Base-by-base conservation (phyloP, 2,888 invertebrate genomes). In the Volucella inanis region DNA sequence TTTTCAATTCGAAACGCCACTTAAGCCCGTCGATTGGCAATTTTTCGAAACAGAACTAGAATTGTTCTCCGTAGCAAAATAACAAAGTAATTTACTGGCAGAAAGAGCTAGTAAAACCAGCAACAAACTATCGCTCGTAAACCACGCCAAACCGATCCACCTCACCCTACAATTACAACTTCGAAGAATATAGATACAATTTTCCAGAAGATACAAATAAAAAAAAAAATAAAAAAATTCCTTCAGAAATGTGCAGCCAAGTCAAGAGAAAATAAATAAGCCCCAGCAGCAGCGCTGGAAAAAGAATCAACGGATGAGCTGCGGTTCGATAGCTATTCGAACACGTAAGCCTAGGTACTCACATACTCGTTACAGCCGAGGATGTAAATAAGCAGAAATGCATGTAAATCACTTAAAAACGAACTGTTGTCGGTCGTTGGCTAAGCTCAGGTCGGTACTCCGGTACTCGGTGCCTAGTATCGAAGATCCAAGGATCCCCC, bases 401-500 rank as follows among this genome's bases (percentile, higher is more conserved):
- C 85, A 85, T 85, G 85, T 85, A 85, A 85, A 85, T 85, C 85
- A 85, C 85, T 81, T 64, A 54, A 81, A 83, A 85, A 72, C 85
- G 81, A 85, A 85, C 85, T 81, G 62, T 81, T 85, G 85, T 72
- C 81, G 76, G 75, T 52, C 14, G 70, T 68, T 68, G 49, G 52
- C 62, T 64, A 77, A 85, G 31, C 80, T 76, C 15, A 57, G 38
- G 62, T 74, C 61, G 39, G 54, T 59, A 54, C 75, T 59, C 64
- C 64, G 31, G 62, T 31, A n/a, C 31, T 31, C 54, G 18, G 11
- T 31, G 31, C 31, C 47, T 38, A 52, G n/a, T 14, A 71, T 62
- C 68, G 10, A 18, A 52, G 41, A 64, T 55, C 54, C 68, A 49
- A 75, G 67, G 39, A 81, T 85, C 76, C 31, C 31, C 31, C 70